Evolutionary conservation across 2,797 vertebrate genomes (phyloP).

Genomic region (Diceros bicornis): DNA sequence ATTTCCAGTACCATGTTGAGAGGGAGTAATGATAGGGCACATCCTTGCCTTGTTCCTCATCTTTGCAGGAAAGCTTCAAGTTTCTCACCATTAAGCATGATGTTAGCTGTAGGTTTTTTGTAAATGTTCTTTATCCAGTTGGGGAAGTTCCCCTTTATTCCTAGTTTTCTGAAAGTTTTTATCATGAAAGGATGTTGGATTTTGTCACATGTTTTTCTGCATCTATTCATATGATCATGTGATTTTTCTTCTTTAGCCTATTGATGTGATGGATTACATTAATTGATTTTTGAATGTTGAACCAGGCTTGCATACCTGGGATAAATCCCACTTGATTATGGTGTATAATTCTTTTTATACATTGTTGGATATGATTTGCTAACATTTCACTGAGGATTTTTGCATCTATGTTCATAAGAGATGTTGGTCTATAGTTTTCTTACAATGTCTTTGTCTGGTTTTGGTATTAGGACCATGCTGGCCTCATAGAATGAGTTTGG

Average conservation of each 20-base stretch:
- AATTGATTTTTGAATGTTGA: conserved; percentile 24
- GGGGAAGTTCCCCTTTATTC: background rate
- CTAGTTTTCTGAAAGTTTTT: background rate
- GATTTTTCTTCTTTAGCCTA: background rate
- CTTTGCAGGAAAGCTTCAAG: background rate
- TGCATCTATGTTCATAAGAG: background rate
- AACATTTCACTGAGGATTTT: conserved; percentile 42
- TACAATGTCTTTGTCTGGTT: background rate
- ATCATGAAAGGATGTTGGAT: background rate
- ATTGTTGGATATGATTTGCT: background rate
- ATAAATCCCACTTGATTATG: background rate
- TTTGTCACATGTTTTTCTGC: background rate
- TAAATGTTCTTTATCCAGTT: background rate
- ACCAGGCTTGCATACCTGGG: background rate
- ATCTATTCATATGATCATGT: background rate
- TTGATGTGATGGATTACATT: background rate
- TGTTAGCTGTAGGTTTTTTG: background rate
- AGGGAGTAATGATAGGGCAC: background rate
- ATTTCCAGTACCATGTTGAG: background rate
- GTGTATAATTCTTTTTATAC: background rate
- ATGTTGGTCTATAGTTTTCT: background rate
- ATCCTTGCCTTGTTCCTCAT: background rate
- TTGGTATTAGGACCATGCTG: background rate
- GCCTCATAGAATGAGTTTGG: background rate
- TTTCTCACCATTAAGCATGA: background rate